Percentiles rank a stretch among this genome's conserved stretches.
Conservation (phyloP, 2,113 vertebrate genomes). For the Danionella cerebrum region DNA sequence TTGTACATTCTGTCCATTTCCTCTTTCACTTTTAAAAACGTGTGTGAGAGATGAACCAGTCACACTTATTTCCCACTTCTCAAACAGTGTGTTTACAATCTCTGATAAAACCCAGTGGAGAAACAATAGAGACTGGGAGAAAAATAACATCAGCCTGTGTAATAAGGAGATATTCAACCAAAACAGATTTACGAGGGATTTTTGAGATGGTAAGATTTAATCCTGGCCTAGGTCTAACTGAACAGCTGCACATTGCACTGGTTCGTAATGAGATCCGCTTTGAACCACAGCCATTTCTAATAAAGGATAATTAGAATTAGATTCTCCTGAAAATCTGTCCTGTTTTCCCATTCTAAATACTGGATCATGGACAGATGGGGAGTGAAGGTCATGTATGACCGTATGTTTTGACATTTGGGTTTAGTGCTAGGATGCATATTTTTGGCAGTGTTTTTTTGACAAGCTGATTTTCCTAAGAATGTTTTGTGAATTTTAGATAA, state of each 20-base stretch:
- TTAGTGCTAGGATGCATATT: neutral
- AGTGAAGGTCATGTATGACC: neutral
- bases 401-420: neutral
- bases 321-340: neutral
- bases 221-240: neutral
- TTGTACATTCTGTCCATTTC: too few species aligned
- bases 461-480: neutral
- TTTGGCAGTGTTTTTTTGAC: neutral
- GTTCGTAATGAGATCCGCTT: constrained; percentile 26
- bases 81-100: neutral
- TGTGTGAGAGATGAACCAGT: neutral
- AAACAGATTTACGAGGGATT: constrained; percentile 18
- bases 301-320: constrained; percentile 24
- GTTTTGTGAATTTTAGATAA: neutral
- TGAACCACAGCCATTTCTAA: constrained; percentile 21
- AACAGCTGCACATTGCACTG: neutral
- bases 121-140: neutral
- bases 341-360: neutral
- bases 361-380: constrained; percentile 6
- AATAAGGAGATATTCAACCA: neutral
- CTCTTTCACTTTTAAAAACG: neutral
- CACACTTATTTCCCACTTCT: neutral
- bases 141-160: neutral
- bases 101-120: neutral
- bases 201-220: neutral